Conservation (phyloP, 2,888 invertebrate species). For the Cantharis flavilabris region DNA sequence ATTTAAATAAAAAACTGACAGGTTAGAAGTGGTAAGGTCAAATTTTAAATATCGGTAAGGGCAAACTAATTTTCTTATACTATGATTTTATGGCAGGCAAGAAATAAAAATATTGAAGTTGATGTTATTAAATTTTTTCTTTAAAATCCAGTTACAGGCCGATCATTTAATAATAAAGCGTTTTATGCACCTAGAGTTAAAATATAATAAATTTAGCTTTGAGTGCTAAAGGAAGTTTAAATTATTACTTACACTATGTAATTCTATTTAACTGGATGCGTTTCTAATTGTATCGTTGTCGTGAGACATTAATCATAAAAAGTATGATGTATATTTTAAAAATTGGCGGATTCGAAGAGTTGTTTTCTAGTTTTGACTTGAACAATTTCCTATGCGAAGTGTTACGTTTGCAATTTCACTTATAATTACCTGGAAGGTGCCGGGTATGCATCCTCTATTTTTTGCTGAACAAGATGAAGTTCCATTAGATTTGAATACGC, state of each 20-base stretch:
- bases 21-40: background rate
- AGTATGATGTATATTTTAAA: background rate
- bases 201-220: background rate
- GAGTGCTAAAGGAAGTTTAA: background rate
- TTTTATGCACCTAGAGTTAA: background rate
- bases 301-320: background rate
- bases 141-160: background rate
- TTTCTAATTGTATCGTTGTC: background rate
- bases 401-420: background rate
- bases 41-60: background rate
- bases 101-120: background rate
- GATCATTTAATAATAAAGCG: background rate
- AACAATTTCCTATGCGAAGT: background rate
- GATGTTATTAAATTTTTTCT: background rate
- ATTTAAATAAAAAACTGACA: background rate
- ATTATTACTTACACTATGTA: background rate
- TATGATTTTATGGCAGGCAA: background rate
- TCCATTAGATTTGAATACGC: constrained; percentile 63
- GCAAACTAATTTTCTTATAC: too few relatives aligned
- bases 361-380: background rate
- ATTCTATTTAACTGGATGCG: background rate
- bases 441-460: constrained; percentile 78
- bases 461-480: constrained; percentile 71
- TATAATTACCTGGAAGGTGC: constrained; percentile 77
- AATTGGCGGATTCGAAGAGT: background rate